Base-by-base conservation (phyloP, 2,113 vertebrate species). In the Hydrochoerus hydrochaeris region DNA sequence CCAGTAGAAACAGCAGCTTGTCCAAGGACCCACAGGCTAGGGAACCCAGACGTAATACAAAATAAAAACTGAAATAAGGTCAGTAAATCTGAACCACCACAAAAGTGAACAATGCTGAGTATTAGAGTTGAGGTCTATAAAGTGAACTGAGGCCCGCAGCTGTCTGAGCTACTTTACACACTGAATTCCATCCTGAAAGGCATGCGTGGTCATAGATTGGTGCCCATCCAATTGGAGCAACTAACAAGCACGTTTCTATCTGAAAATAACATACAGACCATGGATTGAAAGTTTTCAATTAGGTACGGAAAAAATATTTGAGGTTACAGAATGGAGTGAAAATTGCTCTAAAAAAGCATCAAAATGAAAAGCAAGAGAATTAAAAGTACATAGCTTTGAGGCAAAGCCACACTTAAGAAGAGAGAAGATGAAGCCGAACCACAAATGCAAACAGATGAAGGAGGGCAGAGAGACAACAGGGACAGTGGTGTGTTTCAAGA, bases 41-140 rank as follows among this genome's bases (percentile, higher is more conserved):
- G 26, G 14, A 96, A 92, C 49, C 2, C 38, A 67, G 54, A 30
- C 14, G 28, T 5, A 95, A 89, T 77, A 84, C 94, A 94, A 96
- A 80, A 30, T 26, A 78, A 91, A 93, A 73, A 65, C 24, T 32
- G 78, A 86, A 88, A 80, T 4, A 60, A 83, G 30, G 17, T 54
- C 60, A 80, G 67, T 49, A 35, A 73, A 63, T 77, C 49, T 77
- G 30, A 14, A 87, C 46, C 20, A 65, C 20, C 38, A 10, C 0
- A 49, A 30, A 62, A 46, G 20, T 57, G 91, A 89, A 85, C 0
- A 63, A 5, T 13, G 11, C 12, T 67, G 44, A 82, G 28, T 22
- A 57, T n/a, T 58, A 65, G 38, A 75, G 44, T 84, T 32, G 26
- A 77, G 57, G 9, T 20, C 22, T 28, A 14, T 52, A 91, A 19